Base-by-base conservation (phyloP, 2,797 vertebrate genomes). In the Poeciliopsis presidionis region DNA sequence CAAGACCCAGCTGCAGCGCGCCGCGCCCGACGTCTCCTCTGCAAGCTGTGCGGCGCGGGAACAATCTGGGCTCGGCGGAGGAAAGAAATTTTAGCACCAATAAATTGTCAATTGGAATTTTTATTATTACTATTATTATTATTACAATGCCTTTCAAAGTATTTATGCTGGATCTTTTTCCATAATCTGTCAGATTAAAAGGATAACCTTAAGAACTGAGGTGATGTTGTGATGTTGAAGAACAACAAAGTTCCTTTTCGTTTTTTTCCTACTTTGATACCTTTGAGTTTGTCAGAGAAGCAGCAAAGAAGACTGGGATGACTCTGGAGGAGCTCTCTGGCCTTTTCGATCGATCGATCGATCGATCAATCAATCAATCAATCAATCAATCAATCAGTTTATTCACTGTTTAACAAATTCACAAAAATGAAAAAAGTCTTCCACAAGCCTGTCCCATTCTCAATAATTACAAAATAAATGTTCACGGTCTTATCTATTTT, bases 1-100 rank as follows among this genome's bases (percentile, higher is more conserved):
- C 89, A 90, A 69, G 86, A 59, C 90, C 82, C 89, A 90, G 87
- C 86, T 89, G 88, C 88, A 87, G 81, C 85, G 71, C 84, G 77
- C 76, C 43, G 87, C 71, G 41, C 67, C 75, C 67, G 55, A 89
- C 84, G 76, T 41, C 0, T 72, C 36, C 76, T 84, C 86, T 90
- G 83, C 87, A 89, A 86, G 86, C 84, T 88, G 87, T 82, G 87
- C 63, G 30, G 79, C 18, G 22, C 77, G 78, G 84, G 67, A 51
- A 87, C 22, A 72, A 84, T 86, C 78, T 82, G 84, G 55, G 51
- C 81, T 82, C 81, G 79, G 82, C 41, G 11, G 0, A 41, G 4
- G n/a, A 59, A 74, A 45, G 1, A 12, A 20, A 0, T 6, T 18
- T 49, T 6, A 33, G n/a, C 30, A 20, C 7, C 41, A 18, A 20